These are phyloP conservation scores for Sphaeramia orbicularis DNA, from an alignment of 2,797 vertebrate genomes.

Conservation along the genomic window DNA sequence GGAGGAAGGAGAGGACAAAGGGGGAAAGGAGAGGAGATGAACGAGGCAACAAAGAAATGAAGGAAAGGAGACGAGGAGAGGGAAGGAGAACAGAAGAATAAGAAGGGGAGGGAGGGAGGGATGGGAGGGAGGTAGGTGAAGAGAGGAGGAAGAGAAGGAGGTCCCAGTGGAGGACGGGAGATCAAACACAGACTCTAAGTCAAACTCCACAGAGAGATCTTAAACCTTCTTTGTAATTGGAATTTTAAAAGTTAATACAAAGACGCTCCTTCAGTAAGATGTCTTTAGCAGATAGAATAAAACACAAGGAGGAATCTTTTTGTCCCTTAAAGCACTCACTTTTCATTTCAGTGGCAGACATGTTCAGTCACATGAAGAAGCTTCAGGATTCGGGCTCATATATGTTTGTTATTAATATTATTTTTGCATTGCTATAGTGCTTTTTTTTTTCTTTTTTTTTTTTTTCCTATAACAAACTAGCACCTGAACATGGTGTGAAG, in stretches of 20 bases:
- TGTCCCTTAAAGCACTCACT: constrained; percentile 63
- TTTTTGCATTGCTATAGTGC: too few relatives aligned
- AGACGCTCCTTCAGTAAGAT: constrained; percentile 88
- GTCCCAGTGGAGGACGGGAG: constrained; percentile 88
- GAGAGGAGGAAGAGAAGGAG: constrained; percentile 57
- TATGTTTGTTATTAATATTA: too few relatives aligned
- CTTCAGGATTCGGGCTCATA: not conserved
- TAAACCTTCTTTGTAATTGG: constrained; percentile 95
- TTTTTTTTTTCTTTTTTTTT: not conserved
- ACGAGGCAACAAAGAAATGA: not conserved
- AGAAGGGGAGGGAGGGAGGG: constrained; percentile 53
- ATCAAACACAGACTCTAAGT: constrained; percentile 93
- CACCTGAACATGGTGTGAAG: too few relatives aligned
- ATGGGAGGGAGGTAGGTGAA: constrained; percentile 61
- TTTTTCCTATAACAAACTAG: not conserved
- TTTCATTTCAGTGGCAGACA: constrained; percentile 26
- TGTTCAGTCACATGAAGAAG: not conserved
- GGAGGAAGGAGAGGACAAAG: constrained; percentile 1
- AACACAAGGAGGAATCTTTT: constrained; percentile 80
- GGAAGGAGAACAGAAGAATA: constrained; percentile 27
- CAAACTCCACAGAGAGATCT: constrained; percentile 92
- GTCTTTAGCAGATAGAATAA: constrained; percentile 87
- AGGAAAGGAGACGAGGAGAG: not conserved
- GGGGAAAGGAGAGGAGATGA: not conserved
- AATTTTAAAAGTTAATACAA: constrained; percentile 94